These are phyloP conservation scores for Meles meles DNA, from an alignment of 2,113 vertebrate species.

Conservation along the genomic window DNA sequence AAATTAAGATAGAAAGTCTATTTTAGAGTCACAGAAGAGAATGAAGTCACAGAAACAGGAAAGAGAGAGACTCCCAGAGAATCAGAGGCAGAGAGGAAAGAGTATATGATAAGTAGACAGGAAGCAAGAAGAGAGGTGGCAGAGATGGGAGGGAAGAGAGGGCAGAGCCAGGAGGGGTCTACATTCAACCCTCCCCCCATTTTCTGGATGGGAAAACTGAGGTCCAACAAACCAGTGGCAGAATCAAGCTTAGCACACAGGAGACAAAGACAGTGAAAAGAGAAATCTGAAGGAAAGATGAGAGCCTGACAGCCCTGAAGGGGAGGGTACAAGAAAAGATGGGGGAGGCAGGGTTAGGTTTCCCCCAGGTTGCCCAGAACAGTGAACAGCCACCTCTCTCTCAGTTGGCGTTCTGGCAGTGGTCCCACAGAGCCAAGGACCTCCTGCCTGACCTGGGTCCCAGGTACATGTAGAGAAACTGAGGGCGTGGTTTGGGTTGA, in stretches of 20 bases:
- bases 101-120: accelerated
- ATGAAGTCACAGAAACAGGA: background rate
- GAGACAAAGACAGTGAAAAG: background rate
- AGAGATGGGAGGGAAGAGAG: background rate
- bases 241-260: background rate
- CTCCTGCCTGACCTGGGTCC: background rate
- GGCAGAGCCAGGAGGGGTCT: background rate
- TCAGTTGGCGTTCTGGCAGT: background rate
- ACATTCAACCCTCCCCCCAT: background rate
- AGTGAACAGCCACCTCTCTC: background rate
- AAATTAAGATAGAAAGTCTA: background rate
- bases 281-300: background rate
- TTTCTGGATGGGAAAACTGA: background rate
- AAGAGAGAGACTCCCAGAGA: background rate
- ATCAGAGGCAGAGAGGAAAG: background rate
- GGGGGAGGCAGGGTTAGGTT: too few species aligned
- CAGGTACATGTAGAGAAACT: background rate
- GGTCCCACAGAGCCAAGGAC: background rate
- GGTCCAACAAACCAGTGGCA: background rate
- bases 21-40: background rate
- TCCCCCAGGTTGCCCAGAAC: background rate
- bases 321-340: background rate
- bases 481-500: background rate
- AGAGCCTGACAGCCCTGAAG: background rate
- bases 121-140: background rate